Percentiles rank a stretch among this genome's conserved stretches.
Evolutionary conservation across 2,888 invertebrate species (phyloP).

Genomic region (Heliconius hortense): DNA sequence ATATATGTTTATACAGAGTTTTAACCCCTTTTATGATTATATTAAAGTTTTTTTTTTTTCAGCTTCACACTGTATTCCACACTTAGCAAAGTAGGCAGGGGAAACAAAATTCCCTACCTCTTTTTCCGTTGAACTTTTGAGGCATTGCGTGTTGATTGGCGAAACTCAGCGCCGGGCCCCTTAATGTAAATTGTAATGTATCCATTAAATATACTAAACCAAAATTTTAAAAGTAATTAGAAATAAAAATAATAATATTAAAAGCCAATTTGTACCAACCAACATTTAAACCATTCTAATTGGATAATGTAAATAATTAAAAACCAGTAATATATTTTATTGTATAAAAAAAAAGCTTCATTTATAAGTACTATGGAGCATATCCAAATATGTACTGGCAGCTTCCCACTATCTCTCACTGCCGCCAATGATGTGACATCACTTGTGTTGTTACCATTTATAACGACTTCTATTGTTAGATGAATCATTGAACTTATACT

Average conservation of each 20-base stretch:
- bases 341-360: background rate
- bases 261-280: background rate
- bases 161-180: too few relatives aligned
- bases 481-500: background rate
- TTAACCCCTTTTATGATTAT: too few relatives aligned
- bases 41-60: too few relatives aligned
- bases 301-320: background rate
- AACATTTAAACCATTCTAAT: background rate
- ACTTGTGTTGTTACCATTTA: background rate
- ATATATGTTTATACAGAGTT: too few relatives aligned
- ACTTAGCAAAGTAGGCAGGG: too few relatives aligned
- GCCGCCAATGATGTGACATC: background rate
- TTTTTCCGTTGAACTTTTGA: too few relatives aligned
- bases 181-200: background rate
- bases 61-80: too few relatives aligned
- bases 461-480: background rate
- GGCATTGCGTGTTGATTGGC: too few relatives aligned
- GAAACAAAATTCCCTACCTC: too few relatives aligned
- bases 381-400: background rate
- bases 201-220: background rate
- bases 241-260: background rate
- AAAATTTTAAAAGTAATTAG: background rate
- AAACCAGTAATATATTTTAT: background rate
- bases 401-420: background rate
- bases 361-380: background rate